Conservation (phyloP, 2,888 invertebrate genomes). For the Amphipyra tragopoginis region DNA sequence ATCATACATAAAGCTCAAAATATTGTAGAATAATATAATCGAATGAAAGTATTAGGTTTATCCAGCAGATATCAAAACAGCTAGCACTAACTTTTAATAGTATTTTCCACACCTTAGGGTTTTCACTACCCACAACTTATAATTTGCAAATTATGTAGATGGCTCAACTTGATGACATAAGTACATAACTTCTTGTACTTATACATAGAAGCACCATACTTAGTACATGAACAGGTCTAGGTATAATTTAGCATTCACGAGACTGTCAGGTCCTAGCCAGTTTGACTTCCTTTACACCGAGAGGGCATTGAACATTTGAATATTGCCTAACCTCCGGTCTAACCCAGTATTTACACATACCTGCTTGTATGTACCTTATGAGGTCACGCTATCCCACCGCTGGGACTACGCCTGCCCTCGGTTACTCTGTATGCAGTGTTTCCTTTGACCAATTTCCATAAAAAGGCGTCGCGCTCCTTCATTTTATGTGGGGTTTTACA, state of each 20-base stretch:
- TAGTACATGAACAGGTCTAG: conserved; percentile 22
- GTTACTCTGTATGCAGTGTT: too few relatives aligned
- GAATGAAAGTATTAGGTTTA: too few relatives aligned
- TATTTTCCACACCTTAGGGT: neutral
- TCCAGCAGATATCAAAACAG: too few relatives aligned
- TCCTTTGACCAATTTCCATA: too few relatives aligned
- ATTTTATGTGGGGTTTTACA: too few relatives aligned
- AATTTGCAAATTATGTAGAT: neutral
- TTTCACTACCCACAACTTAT: neutral
- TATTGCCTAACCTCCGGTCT: conserved; percentile 38
- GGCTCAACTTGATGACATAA: conserved; percentile 1
- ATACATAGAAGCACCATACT: neutral
- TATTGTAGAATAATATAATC: too few relatives aligned
- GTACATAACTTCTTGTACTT: conserved; percentile 3
- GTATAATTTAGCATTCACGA: conserved; percentile 17
- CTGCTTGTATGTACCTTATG: neutral
- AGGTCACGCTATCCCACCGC: too few relatives aligned
- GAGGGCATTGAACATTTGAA: conserved; percentile 26
- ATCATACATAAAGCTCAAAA: too few relatives aligned
- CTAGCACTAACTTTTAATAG: neutral
- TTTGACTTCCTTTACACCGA: conserved; percentile 39
- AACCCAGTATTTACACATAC: conserved; percentile 1
- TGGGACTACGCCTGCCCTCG: too few relatives aligned
- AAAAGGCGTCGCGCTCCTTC: too few relatives aligned
- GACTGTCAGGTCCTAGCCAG: conserved; percentile 21